Evolutionary conservation across 2,113 vertebrate species (phyloP), one percentile per base, ranked within the genome.

Genomic region (Crotalus tigris): DNA sequence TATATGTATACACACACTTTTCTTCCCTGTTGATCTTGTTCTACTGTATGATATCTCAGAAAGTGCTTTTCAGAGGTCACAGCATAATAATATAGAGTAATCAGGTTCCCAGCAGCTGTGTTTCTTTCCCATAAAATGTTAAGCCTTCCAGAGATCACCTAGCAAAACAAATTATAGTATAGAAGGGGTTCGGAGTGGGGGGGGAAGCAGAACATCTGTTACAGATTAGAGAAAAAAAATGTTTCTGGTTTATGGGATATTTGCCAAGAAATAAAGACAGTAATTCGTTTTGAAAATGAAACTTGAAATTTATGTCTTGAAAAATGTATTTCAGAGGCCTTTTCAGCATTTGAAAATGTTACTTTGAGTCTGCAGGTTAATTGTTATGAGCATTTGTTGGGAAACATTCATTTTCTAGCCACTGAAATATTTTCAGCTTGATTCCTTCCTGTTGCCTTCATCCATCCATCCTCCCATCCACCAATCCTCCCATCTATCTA

Each of bases 61-160:
- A 59, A 29, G 44, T 23, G 54, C 8, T 39, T 61, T 86, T n/a
- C 87, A 92, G 54, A 61, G 55, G 19, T 21, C 23, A n/a, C 57
- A 44, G 33, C 8, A 10, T 49, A 46, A 55, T 17, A 29, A 46
- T 89, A 26, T 1, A 6, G 53, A 61, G 24, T 58, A 90, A 69
- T 61, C 88, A 89, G 24, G 46, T 17, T 86, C 64, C 57, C 5
- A 87, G 39, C 29, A 90, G 75, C 91, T 90, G 85, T 3, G 11
- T 90, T 93, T 89, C 55, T 29, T 86, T 87, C 49, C 33, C 33
- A 13, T 57, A 87, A 87, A 94, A 44, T 44, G 33, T 39, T 90
- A 10, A 92, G 75, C 7, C 51, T 89, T 64, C 69, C 75, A 69
- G 75, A 57, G 92, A 89, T 86, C 39, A 89, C 87, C 89, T 92